Conservation (phyloP, 2,113 vertebrate genomes). For the Neolamprologus sp. region DNA sequence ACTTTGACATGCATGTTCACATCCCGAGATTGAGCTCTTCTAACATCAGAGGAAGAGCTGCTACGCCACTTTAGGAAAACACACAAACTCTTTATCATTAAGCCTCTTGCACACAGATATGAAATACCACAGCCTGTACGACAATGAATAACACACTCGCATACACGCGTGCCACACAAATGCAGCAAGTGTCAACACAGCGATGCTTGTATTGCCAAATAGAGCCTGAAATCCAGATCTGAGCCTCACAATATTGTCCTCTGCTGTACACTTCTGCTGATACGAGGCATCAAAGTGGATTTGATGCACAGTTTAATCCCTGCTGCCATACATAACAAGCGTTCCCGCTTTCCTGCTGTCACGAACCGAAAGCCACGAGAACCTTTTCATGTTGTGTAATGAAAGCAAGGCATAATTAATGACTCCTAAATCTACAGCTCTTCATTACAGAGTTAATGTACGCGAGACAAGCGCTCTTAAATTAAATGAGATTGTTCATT, state of each 20-base stretch:
- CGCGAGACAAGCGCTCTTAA: neutral
- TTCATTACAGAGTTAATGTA: conserved; percentile 2
- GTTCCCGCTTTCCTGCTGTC: neutral
- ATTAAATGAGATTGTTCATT: neutral
- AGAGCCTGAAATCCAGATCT: conserved; percentile 15
- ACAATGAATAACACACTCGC: neutral
- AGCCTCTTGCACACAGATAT: neutral
- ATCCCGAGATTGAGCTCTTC: neutral
- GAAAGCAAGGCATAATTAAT: conserved; percentile 40
- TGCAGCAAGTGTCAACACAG: neutral
- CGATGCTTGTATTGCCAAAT: neutral
- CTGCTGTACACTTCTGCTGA: neutral
- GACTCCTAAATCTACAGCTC: neutral
- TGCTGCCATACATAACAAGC: neutral
- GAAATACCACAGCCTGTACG: neutral
- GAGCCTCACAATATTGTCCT: neutral
- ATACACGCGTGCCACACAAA: neutral
- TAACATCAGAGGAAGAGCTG: neutral
- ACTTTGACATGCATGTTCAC: neutral
- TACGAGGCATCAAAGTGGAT: conserved; percentile 21
- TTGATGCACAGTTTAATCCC: conserved; percentile 18
- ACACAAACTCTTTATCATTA: neutral
- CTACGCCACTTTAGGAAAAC: neutral
- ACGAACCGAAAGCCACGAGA: neutral
- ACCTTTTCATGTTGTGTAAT: conserved; percentile 11